These are phyloP conservation scores for Xiphophorus maculatus DNA, from an alignment of 2,113 vertebrate species.

Conservation along the genomic window DNA sequence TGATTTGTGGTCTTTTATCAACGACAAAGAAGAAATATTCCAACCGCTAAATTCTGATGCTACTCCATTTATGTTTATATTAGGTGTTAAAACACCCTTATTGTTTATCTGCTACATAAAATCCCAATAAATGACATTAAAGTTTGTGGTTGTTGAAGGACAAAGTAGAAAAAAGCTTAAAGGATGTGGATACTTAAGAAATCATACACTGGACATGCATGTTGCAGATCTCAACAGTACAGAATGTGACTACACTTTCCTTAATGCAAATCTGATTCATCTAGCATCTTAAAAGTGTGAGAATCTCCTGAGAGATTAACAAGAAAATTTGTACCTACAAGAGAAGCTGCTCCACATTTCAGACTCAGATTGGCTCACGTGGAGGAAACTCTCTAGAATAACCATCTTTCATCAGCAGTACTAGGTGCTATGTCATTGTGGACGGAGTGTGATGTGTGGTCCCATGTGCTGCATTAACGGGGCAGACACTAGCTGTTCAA, in stretches of 20 bases:
- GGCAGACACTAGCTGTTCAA: slow-evolving; percentile 62
- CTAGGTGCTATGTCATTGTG: slow-evolving; percentile 54
- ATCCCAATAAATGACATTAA: background rate
- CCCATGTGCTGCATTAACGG: slow-evolving; percentile 74
- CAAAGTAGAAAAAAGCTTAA: background rate
- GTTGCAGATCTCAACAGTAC: too few species aligned
- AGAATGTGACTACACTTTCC: slow-evolving; percentile 38
- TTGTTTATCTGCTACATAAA: too few species aligned
- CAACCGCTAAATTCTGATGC: too few species aligned
- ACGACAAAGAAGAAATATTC: too few species aligned
- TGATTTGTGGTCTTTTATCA: too few species aligned
- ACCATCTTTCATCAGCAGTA: slow-evolving; percentile 51
- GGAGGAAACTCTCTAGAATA: slow-evolving; percentile 49
- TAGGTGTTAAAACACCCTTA: too few species aligned
- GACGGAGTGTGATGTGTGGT: slow-evolving; percentile 70
- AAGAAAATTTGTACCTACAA: slow-evolving; percentile 56
- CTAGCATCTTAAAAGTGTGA: slow-evolving; percentile 49
- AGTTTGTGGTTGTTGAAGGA: background rate
- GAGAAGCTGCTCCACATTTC: slow-evolving; percentile 30
- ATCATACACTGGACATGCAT: background rate
- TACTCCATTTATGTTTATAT: too few species aligned
- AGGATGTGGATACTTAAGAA: background rate
- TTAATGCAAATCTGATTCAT: slow-evolving; percentile 27
- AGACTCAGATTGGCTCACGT: slow-evolving; percentile 45
- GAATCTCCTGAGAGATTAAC: slow-evolving; percentile 51